Evolutionary conservation across 2,888 invertebrate genomes (phyloP).

Genomic region (Trachelus tabidus): DNA sequence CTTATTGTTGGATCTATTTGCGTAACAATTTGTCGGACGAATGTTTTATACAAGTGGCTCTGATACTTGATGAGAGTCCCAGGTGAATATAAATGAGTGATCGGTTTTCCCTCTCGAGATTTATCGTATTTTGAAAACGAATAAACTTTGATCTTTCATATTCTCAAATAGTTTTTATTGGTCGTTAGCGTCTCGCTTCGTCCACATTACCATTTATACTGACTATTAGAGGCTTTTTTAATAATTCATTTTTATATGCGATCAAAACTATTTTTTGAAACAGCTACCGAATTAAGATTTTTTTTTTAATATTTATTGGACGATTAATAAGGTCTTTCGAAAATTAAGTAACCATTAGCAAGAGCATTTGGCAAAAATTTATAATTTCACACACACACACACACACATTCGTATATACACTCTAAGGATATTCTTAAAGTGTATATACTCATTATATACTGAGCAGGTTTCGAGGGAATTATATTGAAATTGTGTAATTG

Average conservation of each 20-base stretch:
- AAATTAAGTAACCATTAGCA: background rate
- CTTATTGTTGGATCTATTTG: background rate
- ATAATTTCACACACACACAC: background rate
- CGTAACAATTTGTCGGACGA: background rate
- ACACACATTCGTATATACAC: too few relatives aligned
- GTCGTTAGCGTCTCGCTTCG: background rate
- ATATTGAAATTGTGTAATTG: background rate
- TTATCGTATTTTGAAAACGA: background rate
- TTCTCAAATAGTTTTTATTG: background rate
- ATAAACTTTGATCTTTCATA: background rate
- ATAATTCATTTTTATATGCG: background rate
- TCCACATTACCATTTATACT: background rate
- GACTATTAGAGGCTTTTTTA: background rate
- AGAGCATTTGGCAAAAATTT: background rate
- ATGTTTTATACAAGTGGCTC: background rate
- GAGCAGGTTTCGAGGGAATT: background rate
- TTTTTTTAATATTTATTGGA: background rate
- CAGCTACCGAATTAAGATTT: background rate
- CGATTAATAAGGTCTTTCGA: background rate
- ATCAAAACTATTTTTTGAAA: background rate
- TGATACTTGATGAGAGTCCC: background rate
- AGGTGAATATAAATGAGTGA: background rate
- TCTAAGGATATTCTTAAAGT: background rate
- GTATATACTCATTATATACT: background rate
- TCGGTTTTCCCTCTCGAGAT: background rate